Evolutionary conservation across 2,797 vertebrate species (phyloP), one percentile per base, ranked within the genome.

Genomic region (Enteromius thamalakanensis): DNA sequence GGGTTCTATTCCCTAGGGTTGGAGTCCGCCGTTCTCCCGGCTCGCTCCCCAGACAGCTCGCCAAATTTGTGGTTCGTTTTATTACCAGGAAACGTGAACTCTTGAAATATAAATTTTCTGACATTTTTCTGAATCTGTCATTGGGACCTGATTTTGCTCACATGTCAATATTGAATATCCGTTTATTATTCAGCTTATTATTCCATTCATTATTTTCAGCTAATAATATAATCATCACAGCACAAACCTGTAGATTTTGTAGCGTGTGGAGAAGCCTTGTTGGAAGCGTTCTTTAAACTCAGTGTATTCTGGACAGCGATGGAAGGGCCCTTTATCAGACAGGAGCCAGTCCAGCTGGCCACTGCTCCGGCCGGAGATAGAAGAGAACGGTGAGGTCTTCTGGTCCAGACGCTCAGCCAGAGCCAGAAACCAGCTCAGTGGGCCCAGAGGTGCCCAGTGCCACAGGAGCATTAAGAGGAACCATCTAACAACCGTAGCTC

Each of bases 191-290:
- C 5, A 34, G 34, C 34, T 5, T 34, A 34, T 34, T 34, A 34
- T 34, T 37, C 42, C 29, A 19, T 47, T 26, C 19, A 3, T 5
- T 17, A 64, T 58, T 47, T 42, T 51, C n/a, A 29, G 7, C 2
- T 10, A 71, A n/a, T 79, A 19, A 60, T 69, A 40, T 7, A 62
- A 42, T 53, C 23, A 40, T 32, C 77, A 17, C 47, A 67, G 60
- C 70, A 23, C 95, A 95, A 89, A 99, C 97, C 97, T 98, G 95
- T 99, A 98, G 91, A 99, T 98, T 94, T 97, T 96, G 93, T 99
- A 99, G 92, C 97, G 96, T 90, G 97, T 99, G 92, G 96, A 97
- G 94, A 98, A 99, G 82, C 97, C 97, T 89, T 98, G 97, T 85
- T 97, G 96, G 93, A 96, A 97, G 81, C 97, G 94, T 88, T 99